Conservation (phyloP, 2,888 invertebrate species). For the Gisinianus flammeolus region DNA sequence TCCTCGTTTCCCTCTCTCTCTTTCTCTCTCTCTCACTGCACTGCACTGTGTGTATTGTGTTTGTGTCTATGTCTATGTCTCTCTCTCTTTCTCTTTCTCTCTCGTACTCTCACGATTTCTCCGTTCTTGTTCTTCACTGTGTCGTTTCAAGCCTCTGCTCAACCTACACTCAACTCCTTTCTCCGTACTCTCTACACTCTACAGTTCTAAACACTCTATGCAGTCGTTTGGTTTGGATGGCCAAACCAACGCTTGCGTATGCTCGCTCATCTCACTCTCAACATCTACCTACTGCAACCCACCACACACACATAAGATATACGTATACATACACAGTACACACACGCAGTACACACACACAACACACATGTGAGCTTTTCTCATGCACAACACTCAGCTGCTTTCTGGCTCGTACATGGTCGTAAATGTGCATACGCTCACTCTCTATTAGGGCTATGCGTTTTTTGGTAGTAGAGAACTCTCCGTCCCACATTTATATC, state of each 20-base stretch:
- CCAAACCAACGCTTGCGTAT: conserved; percentile 32
- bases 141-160: conserved; percentile 4
- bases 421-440: too few relatives aligned
- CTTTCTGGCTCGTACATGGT: too few relatives aligned
- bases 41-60: neutral
- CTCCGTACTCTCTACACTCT: conserved; percentile 18
- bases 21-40: neutral
- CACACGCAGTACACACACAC: neutral
- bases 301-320: neutral
- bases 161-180: conserved; percentile 17
- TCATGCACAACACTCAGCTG: too few relatives aligned
- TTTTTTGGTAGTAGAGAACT: too few relatives aligned
- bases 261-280: conserved; percentile 29
- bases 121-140: neutral
- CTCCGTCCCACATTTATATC: too few relatives aligned
- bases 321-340: neutral
- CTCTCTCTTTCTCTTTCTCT: neutral
- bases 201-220: neutral
- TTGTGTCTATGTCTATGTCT: conserved; percentile 1
- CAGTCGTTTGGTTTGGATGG: neutral
- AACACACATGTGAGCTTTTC: too few relatives aligned
- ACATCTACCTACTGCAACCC: neutral
- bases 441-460: too few relatives aligned
- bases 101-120: neutral
- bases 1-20: neutral